A percentile compares a stretch with the other conserved stretches of the same genome.
These are phyloP conservation scores for Drosophila melanica DNA, from an alignment of 1,140 invertebrate genomes.

Conservation along the genomic window DNA sequence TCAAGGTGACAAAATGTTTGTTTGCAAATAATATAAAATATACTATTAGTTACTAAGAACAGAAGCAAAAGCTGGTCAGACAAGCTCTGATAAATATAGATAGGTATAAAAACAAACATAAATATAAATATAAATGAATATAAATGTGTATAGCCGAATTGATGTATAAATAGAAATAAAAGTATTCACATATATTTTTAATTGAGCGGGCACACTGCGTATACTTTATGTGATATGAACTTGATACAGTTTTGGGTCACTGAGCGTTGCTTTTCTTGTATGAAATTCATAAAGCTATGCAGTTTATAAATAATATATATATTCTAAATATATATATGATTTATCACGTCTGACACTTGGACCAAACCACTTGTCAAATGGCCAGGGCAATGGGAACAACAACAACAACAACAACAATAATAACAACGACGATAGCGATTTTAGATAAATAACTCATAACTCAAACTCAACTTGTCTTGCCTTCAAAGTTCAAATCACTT, in stretches of 20 bases:
- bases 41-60: neutral
- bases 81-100: constrained; percentile 1
- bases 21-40: neutral
- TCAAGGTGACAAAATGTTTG: constrained; percentile 23
- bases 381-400: constrained; percentile 39
- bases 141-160: too few species aligned
- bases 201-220: constrained; percentile 18
- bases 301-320: constrained; percentile 16
- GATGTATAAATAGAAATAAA: neutral
- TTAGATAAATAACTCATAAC: constrained; percentile 83
- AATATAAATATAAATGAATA: too few species aligned
- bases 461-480: constrained; percentile 78
- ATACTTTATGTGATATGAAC: constrained; percentile 19
- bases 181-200: too few species aligned
- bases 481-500: constrained; percentile 83
- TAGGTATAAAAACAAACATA: neutral
- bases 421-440: constrained; percentile 66
- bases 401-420: constrained; percentile 49
- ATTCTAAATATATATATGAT: constrained; percentile 56
- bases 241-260: constrained; percentile 24
- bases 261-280: constrained; percentile 26
- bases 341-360: constrained; percentile 81
- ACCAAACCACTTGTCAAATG: constrained; percentile 80
- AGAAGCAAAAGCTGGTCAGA: neutral
- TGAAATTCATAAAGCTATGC: constrained; percentile 5